Evolutionary conservation across 2,888 invertebrate genomes (phyloP), one percentile per base, ranked within the genome.

Genomic region (Aspidapion aeneum): DNA sequence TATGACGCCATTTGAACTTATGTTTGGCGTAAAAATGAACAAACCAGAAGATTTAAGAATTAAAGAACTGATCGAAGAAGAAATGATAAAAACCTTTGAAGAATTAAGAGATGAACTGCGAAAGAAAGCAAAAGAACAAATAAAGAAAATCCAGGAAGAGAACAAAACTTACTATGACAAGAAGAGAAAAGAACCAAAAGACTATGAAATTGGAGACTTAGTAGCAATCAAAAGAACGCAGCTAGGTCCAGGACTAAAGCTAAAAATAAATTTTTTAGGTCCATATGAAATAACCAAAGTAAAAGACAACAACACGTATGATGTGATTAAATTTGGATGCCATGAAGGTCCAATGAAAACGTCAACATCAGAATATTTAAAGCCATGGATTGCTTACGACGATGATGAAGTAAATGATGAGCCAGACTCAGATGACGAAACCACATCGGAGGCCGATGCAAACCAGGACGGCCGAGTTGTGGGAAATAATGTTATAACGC

Each of bases 191-290:
- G 19, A 52, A 52, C 7, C 52, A 52, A 17, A n/a, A 18, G 52
- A 17, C 7, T 74, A 74, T 54, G 54, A 65, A 48, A 61, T 64
- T 18, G 70, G 66, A 18, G 70, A 74, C 50, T 22, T 72, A 19
- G 75, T 77, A 1, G 76, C 75, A 1, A 77, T 77, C 17, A 73
- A 77, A 63, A 62, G 75, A 18, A 77, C 77, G 1, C 76, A 78
- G 60, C 75, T 74, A 64, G 75, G 74, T 1, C 66, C 71, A 17
- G 76, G 75, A 1, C 54, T 74, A 9, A 79, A 79, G 63, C 57
- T 79, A 2, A 63, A 69, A 19, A 57, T 68, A 1, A 77, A 63
- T 77, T 69, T 69, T 61, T 62, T 78, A 12, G 78, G 77, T 1
- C 76, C 77, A 2, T 67, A 67, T 21, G 60, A 63, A 51, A 18